Evolutionary conservation across 2,888 invertebrate species (phyloP).

Genomic region (Oxyscelio sp.): DNA sequence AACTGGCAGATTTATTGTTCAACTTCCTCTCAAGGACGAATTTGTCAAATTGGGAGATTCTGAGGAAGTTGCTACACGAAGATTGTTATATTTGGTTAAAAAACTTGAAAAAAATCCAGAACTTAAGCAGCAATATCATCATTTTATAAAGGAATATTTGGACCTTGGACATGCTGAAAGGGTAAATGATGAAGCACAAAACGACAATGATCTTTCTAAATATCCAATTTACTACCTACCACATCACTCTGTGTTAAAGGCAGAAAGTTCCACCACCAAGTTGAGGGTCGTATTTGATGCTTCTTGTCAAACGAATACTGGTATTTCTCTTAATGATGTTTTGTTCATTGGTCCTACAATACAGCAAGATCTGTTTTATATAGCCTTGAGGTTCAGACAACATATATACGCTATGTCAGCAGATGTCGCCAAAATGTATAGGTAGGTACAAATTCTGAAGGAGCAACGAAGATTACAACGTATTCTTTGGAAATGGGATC

Average conservation of each 20-base stretch:
- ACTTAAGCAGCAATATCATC: background rate
- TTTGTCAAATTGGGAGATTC: background rate
- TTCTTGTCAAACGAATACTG: slow-evolving; percentile 75
- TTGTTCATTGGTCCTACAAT: slow-evolving; percentile 77
- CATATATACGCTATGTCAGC: slow-evolving; percentile 76
- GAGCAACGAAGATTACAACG: slow-evolving; percentile 76
- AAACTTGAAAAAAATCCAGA: background rate
- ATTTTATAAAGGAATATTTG: background rate
- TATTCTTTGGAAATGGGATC: slow-evolving; percentile 79
- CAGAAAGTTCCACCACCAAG: slow-evolving; percentile 77
- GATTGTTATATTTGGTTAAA: background rate
- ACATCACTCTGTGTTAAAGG: slow-evolving; percentile 72
- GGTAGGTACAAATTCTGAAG: slow-evolving; percentile 61
- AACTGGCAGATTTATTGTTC: background rate
- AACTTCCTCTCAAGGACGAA: background rate
- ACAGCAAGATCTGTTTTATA: slow-evolving; percentile 74
- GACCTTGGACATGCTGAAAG: background rate
- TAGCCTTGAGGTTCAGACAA: slow-evolving; percentile 76
- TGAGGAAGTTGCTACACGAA: background rate
- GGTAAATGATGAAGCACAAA: background rate
- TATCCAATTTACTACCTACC: background rate
- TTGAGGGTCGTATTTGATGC: slow-evolving; percentile 82
- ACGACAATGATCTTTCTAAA: background rate
- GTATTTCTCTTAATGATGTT: slow-evolving; percentile 78
- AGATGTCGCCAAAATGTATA: slow-evolving; percentile 83